A percentile compares a stretch with the other conserved stretches of the same genome.
phyloP scores from a whole-genome alignment of 2,113 vertebrate species.

The Cnemophilus loriae region DNA sequence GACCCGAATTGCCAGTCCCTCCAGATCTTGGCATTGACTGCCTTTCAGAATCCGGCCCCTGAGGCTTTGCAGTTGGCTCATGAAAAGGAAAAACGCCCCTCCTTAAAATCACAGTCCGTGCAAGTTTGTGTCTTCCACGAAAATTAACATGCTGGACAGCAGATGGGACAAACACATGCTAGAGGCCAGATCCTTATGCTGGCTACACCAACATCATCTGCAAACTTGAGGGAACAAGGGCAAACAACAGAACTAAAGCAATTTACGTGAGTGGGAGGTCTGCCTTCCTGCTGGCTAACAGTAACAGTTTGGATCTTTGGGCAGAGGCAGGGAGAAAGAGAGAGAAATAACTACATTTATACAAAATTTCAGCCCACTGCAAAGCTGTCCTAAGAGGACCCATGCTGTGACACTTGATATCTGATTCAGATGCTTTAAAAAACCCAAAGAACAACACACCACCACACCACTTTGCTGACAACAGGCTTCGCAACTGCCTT shows the following conservation, averaged over 20 bases:
- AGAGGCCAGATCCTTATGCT: constrained; percentile 54
- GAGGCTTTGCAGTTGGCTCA: constrained; percentile 46
- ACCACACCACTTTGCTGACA: neutral
- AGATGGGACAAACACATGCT: constrained; percentile 64
- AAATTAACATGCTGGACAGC: constrained; percentile 62
- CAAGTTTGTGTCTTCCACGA: constrained; percentile 36
- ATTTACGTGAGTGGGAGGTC: neutral
- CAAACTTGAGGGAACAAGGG: constrained; percentile 38
- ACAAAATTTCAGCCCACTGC: neutral
- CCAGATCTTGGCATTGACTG: constrained; percentile 29
- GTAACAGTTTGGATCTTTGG: neutral
- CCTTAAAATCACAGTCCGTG: constrained; percentile 48
- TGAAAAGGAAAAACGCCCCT: constrained; percentile 6
- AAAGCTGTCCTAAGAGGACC: neutral
- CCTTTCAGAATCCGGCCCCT: constrained; percentile 28
- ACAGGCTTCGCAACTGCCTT: neutral
- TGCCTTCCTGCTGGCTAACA: neutral
- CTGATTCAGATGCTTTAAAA: neutral
- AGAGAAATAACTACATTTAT: neutral
- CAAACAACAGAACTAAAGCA: constrained; percentile 7
- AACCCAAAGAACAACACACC: neutral
- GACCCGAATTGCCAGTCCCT: neutral
- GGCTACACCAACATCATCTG: constrained; percentile 9
- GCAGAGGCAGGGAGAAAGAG: neutral
- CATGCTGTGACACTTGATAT: neutral